A percentile compares a stretch with the other conserved stretches of the same genome.
Evolutionary conservation across 2,888 invertebrate species (phyloP).

Genomic region (Stenodema calcarata): DNA sequence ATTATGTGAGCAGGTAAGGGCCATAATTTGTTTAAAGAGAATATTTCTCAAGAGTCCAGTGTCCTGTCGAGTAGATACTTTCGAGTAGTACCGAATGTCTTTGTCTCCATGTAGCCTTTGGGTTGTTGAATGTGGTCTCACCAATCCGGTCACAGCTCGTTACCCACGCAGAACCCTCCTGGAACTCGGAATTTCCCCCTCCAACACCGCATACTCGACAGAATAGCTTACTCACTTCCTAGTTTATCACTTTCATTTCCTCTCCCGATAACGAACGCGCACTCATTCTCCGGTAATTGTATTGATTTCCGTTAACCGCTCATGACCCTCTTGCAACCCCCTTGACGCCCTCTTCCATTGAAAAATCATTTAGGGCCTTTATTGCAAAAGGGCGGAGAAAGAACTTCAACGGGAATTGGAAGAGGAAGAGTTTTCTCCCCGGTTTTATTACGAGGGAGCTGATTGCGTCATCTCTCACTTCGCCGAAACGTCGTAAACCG

Average conservation of each 20-base stretch:
- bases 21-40: no score
- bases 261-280: neutral
- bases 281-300: neutral
- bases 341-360: neutral
- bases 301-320: neutral
- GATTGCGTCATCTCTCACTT: neutral
- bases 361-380: neutral
- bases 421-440: neutral
- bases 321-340: neutral
- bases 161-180: neutral
- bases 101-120: neutral
- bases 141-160: neutral
- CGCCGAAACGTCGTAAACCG: conserved; percentile 19
- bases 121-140: neutral
- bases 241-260: neutral
- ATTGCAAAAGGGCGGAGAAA: neutral
- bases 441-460: neutral
- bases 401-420: neutral
- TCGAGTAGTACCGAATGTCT: no score
- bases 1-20: no score
- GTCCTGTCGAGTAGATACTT: no score
- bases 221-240: neutral
- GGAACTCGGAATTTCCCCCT: neutral
- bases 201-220: neutral
- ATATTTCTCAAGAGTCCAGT: no score